A percentile compares a stretch with the other conserved stretches of the same genome.
Evolutionary conservation across 1,140 invertebrate genomes (phyloP).

Genomic region (Brachionus asplanchnoidis): DNA sequence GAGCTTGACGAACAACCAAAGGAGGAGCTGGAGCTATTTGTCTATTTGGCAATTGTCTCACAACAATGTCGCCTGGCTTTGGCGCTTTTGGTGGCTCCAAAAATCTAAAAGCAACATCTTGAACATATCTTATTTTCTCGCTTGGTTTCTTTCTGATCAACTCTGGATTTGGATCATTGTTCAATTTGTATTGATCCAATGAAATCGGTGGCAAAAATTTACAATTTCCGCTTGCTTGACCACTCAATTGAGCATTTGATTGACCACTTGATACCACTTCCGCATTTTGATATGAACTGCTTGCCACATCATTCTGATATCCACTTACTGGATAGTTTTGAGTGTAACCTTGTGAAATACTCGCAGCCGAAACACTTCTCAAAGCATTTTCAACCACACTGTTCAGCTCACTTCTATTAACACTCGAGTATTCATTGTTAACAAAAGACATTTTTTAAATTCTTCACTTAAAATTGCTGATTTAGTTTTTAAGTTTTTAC

Average conservation of each 20-base stretch:
- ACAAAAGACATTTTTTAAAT: neutral
- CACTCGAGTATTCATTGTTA: neutral
- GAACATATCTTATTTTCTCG: conserved; percentile 21
- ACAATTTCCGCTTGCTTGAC: conserved; percentile 16
- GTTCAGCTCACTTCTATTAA: neutral
- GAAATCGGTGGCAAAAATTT: conserved; percentile 12
- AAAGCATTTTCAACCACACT: conserved; percentile 19
- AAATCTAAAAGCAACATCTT: no score
- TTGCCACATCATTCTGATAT: neutral
- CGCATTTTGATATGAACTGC: neutral
- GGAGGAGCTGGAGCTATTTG: no score
- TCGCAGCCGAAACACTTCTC: conserved; percentile 8
- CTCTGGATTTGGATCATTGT: conserved; percentile 41
- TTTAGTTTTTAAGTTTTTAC: neutral
- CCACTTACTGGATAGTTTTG: neutral
- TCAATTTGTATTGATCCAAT: conserved; percentile 34
- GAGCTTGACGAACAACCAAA: no score
- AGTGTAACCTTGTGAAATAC: neutral
- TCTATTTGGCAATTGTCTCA: no score
- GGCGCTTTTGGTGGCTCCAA: no score
- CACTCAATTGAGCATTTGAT: neutral
- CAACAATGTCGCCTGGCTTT: no score
- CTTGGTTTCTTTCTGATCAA: conserved; percentile 21
- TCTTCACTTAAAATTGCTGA: neutral
- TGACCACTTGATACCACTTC: neutral